Evolutionary conservation across 2,113 vertebrate genomes (phyloP).

Genomic region (Balaenoptera acutorostrata): DNA sequence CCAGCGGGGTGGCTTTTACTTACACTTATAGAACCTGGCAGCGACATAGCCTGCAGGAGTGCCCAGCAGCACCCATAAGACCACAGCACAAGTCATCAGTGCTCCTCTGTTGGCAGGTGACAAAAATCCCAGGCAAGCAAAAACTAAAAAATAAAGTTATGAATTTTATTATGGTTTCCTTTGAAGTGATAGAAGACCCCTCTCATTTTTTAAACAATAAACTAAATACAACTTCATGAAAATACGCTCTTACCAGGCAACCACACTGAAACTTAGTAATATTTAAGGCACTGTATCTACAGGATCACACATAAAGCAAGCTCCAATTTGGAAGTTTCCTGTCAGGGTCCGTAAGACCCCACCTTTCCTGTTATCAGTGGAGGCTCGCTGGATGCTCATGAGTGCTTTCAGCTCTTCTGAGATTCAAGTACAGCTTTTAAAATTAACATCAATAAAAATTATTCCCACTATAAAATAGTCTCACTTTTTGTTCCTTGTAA

Average conservation of each 20-base stretch:
- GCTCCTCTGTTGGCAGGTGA: constrained; percentile 95
- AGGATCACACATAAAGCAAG: not conserved
- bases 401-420: not conserved
- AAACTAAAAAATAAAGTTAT: constrained; percentile 74
- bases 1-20: constrained; percentile 70
- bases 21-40: constrained; percentile 97
- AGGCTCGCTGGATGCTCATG: not conserved
- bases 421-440: not conserved
- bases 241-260: not conserved
- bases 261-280: not conserved
- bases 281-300: not conserved
- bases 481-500: not conserved
- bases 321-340: not conserved
- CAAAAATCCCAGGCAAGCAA: constrained; percentile 97
- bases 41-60: constrained; percentile 93
- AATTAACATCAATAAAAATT: not conserved
- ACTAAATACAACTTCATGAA: not conserved
- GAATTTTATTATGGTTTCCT: not conserved
- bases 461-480: not conserved
- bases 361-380: not conserved
- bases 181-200: not conserved
- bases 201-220: not conserved
- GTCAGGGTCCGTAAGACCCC: not conserved
- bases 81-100: constrained; percentile 98
- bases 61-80: constrained; percentile 93